A percentile compares a stretch with the other conserved stretches of the same genome.
Conservation (phyloP, 1,140 invertebrate genomes). For the Mycetomoellerius zeteki region DNA sequence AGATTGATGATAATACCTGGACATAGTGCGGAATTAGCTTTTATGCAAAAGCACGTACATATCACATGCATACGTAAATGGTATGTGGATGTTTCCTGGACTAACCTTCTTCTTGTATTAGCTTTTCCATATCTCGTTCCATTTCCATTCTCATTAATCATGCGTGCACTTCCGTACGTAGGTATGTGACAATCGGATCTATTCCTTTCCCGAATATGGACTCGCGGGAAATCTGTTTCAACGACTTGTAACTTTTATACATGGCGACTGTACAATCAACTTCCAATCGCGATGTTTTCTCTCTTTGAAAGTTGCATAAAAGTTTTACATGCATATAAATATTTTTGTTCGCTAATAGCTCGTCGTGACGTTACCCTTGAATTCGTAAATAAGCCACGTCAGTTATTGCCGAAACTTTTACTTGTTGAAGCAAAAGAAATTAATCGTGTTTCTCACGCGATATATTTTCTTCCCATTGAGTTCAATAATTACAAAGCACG, state of each 20-base stretch:
- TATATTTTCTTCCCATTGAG: conserved; percentile 2
- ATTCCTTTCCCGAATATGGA: not conserved
- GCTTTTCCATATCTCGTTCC: not conserved
- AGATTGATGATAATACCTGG: not conserved
- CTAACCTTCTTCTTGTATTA: conserved; percentile 40
- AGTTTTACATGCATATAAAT: not conserved
- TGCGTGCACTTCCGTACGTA: not conserved
- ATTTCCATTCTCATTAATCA: conserved; percentile 50
- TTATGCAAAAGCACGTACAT: conserved; percentile 4
- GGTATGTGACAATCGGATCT: conserved; percentile 8
- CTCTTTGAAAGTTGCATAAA: not conserved
- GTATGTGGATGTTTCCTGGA: not conserved
- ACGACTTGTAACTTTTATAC: conserved; percentile 10
- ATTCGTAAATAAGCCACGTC: not conserved
- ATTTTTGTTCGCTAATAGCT: not conserved
- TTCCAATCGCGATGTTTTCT: conserved; percentile 5
- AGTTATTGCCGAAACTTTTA: not conserved
- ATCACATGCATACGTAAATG: conserved; percentile 46
- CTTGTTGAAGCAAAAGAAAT: not conserved
- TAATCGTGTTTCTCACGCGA: not conserved
- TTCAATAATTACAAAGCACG: not conserved
- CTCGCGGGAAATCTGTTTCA: conserved; percentile 38
- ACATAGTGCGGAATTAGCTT: conserved; percentile 10
- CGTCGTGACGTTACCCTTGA: not conserved
- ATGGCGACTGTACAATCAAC: not conserved